These are phyloP conservation scores for Volucella inflata DNA, from an alignment of 2,888 invertebrate species.

Conservation along the genomic window DNA sequence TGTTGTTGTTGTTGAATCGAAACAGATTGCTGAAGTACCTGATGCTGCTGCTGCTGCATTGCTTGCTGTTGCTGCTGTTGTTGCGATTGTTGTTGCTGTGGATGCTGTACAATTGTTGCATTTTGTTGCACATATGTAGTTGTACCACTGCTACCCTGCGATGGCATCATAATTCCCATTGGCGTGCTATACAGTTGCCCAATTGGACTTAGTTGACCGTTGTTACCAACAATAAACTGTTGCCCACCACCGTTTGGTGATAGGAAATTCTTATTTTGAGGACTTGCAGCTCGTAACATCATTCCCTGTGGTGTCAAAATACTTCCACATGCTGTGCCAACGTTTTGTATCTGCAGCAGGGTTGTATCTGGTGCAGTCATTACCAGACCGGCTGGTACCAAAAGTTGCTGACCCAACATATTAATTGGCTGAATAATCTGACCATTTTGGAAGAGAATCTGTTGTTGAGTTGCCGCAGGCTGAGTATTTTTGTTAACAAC, in stretches of 20 bases:
- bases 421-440: conserved; percentile 93
- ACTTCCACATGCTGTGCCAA: conserved; percentile 86
- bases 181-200: conserved; percentile 83
- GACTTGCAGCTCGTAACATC: conserved; percentile 90
- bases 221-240: conserved; percentile 91
- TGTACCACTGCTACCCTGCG: conserved; percentile 83
- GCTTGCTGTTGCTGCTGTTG: conserved; percentile 80
- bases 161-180: conserved; percentile 83
- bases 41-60: conserved; percentile 72
- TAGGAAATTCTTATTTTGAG: conserved; percentile 89
- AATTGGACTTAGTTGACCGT: conserved; percentile 91
- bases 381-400: conserved; percentile 93
- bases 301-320: conserved; percentile 89
- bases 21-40: conserved; percentile 87
- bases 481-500: conserved; percentile 84
- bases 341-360: conserved; percentile 90
- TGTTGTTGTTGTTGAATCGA: conserved; percentile 84
- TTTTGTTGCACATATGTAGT: conserved; percentile 93
- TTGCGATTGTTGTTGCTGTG: conserved; percentile 87
- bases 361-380: conserved; percentile 92
- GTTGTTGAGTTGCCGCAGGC: conserved; percentile 84
- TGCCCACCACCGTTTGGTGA: conserved; percentile 87
- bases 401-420: conserved; percentile 92
- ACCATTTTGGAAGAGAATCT: conserved; percentile 83
- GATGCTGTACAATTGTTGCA: conserved; percentile 93